Evolutionary conservation across 1,140 invertebrate genomes (phyloP), one percentile per base, ranked within the genome.

Genomic region (Leptinotarsa texana): DNA sequence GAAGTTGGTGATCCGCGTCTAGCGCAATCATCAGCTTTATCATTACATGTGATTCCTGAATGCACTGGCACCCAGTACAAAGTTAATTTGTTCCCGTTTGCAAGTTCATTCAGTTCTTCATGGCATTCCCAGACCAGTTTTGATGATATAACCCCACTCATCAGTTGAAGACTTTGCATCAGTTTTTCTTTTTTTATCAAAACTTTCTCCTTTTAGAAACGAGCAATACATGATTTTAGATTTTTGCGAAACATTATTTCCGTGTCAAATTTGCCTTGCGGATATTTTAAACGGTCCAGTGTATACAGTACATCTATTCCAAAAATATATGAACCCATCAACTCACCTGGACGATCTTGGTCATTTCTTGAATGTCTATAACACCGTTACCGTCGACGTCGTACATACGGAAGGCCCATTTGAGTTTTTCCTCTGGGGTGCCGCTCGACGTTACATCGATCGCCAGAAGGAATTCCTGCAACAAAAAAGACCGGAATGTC

Each of bases 341-440:
- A 83, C 85, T 85, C 87, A 95, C 94, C 92, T 95, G 94, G 75
- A 96, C 94, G 84, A 96, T 96, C 90, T 96, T 95, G 61, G 94
- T 95, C 94, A 96, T 96, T 90, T 96, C 94, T 85, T 97, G 95
- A 83, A 98, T 95, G 86, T 99, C 97, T 85, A 99, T 99, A 75
- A 98, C 96, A 75, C 98, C 98, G 86, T 99, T 99, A 24, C 96
- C 96, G 86, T 99, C 97, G n/a, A 99, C 98, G 85, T 99, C 98
- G 86, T 99, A 99, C 95, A 96, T 96, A 84, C 95, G 92, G 89
- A 99, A 99, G 63, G 98, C 98, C 98, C 98, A 99, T 88, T 99
- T 98, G 63, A 99, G 90, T 88, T 99, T 99, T 86, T 99, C 97
- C 86, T 99, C 96, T 13, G 97, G 96, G 79, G 97, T 98, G 68